Evolutionary conservation across 2,113 vertebrate species (phyloP).

Genomic region (Leiothrix lutea): DNA sequence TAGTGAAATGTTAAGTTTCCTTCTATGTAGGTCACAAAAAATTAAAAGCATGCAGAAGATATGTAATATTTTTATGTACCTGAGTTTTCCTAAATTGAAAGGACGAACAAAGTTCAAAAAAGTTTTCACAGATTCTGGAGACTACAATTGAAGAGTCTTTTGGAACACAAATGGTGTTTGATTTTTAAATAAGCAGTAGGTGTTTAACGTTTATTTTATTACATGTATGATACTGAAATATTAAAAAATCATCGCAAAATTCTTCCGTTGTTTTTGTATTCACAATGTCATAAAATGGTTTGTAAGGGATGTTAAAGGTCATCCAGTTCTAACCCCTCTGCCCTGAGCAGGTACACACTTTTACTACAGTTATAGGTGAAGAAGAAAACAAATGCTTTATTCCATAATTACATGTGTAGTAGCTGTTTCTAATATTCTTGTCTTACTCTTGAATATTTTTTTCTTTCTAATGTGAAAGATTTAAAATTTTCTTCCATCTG

Average conservation of each 20-base stretch:
- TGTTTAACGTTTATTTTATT: neutral
- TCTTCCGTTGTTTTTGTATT: neutral
- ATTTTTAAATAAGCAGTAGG: neutral
- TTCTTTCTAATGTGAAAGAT: neutral
- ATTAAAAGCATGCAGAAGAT: neutral
- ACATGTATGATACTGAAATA: neutral
- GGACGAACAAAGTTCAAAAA: neutral
- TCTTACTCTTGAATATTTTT: neutral
- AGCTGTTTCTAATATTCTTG: neutral
- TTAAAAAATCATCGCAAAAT: neutral
- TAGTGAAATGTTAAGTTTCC: neutral
- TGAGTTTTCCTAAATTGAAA: neutral
- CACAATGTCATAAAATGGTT: neutral
- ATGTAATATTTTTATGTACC: neutral
- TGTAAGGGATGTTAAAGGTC: neutral
- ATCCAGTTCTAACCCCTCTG: neutral
- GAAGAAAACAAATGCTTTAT: neutral
- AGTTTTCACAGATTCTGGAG: neutral
- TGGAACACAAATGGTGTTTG: neutral
- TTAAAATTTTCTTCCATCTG: neutral
- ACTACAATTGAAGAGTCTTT: neutral
- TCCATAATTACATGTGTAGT: neutral
- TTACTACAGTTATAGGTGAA: neutral
- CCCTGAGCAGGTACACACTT: neutral
- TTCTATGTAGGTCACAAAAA: neutral